Percentiles rank a stretch among this genome's conserved stretches.
These are phyloP conservation scores for Limosa lapponica DNA, from an alignment of 2,797 vertebrate genomes.

Conservation along the genomic window DNA sequence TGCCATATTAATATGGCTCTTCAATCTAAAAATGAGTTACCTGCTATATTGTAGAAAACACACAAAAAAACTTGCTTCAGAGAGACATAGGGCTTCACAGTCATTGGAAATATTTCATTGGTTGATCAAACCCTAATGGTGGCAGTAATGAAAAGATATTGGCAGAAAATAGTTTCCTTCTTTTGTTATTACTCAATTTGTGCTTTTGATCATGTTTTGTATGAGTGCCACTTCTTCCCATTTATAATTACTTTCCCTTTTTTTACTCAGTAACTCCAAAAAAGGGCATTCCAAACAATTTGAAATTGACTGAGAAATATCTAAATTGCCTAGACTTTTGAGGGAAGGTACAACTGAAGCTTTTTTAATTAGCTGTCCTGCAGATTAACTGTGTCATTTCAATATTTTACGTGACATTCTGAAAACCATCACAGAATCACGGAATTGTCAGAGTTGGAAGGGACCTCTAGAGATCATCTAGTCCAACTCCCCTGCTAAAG, in stretches of 20 bases:
- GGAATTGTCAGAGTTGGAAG: too few relatives aligned
- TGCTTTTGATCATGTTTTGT: background rate
- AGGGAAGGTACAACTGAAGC: background rate
- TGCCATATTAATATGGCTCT: background rate
- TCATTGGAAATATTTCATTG: background rate
- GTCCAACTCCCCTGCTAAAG: too few relatives aligned
- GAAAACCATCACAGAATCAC: background rate
- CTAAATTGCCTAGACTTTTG: background rate
- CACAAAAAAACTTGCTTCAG: background rate
- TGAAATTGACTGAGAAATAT: background rate
- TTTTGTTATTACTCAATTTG: background rate
- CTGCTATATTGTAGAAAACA: background rate
- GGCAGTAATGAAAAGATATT: background rate
- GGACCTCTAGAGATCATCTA: too few relatives aligned
- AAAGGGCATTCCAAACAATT: background rate
- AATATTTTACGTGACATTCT: background rate
- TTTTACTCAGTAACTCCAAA: background rate
- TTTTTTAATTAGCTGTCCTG: background rate
- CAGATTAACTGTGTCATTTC: background rate
- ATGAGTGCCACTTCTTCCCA: background rate
- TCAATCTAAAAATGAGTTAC: background rate
- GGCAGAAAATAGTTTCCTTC: background rate
- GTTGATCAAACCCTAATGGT: background rate
- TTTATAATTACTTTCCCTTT: background rate
- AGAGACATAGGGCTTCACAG: background rate